Evolutionary conservation across 2,113 vertebrate species (phyloP).

Genomic region (human): DNA sequence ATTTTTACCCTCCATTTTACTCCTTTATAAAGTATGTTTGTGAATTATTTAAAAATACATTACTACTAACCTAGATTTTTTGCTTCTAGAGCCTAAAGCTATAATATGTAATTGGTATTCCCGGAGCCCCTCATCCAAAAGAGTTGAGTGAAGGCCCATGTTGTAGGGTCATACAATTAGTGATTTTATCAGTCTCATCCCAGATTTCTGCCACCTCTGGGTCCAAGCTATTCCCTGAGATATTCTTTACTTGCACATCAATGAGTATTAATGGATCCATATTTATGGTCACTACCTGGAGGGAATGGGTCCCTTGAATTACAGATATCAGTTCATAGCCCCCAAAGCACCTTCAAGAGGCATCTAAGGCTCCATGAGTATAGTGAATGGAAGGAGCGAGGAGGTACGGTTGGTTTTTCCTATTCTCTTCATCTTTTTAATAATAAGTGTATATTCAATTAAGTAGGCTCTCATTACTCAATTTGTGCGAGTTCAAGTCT

Average conservation of each 20-base stretch:
- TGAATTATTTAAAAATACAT: background rate
- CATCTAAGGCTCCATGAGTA: background rate
- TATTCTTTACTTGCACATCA: background rate
- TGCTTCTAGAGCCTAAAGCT: background rate
- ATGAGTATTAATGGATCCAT: background rate
- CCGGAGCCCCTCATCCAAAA: background rate
- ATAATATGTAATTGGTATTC: background rate
- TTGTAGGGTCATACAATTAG: background rate
- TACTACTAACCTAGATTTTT: background rate
- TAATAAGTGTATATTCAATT: background rate
- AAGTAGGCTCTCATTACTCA: background rate
- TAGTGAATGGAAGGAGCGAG: too few species aligned
- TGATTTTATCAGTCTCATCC: background rate
- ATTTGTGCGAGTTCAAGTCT: background rate
- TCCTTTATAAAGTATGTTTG: background rate
- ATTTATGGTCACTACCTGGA: too few species aligned
- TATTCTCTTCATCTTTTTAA: background rate
- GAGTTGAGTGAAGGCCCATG: background rate
- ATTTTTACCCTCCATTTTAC: background rate
- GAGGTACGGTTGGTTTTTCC: background rate
- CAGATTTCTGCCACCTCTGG: background rate
- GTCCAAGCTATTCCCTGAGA: background rate
- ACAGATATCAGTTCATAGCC: background rate
- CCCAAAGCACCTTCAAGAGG: background rate
- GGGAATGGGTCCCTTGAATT: background rate